A percentile compares a stretch with the other conserved stretches of the same genome.
phyloP scores from a whole-genome alignment of 2,888 invertebrate genomes.

The Tiliacea aurago region DNA sequence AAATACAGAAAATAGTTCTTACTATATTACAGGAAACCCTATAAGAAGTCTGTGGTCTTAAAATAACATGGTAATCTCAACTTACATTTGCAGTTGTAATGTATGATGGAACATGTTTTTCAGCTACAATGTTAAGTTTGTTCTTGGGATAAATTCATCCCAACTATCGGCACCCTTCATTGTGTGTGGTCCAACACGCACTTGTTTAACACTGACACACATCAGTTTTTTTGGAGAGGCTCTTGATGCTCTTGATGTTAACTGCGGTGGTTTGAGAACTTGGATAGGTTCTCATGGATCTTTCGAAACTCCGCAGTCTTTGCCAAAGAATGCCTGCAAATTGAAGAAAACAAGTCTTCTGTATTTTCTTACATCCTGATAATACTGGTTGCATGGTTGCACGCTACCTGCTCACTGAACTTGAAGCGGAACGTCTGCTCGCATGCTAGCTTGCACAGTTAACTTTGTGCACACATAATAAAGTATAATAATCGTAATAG shows the following conservation, averaged over 20 bases:
- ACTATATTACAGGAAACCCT: too few species aligned
- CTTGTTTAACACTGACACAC: too few species aligned
- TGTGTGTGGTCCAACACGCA: too few species aligned
- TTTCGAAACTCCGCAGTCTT: background rate
- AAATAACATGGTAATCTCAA: too few species aligned
- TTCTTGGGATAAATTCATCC: too few species aligned
- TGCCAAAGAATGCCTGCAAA: background rate
- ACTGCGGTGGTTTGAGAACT: background rate
- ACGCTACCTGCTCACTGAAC: slow-evolving; percentile 59
- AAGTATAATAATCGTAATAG: slow-evolving; percentile 63
- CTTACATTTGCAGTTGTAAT: too few species aligned
- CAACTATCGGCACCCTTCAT: too few species aligned
- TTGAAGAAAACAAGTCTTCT: slow-evolving; percentile 20
- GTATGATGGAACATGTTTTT: too few species aligned
- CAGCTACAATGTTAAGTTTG: too few species aligned
- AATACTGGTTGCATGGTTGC: slow-evolving; percentile 55
- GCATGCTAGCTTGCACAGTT: slow-evolving; percentile 63
- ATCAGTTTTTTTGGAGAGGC: too few species aligned
- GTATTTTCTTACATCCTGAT: slow-evolving; percentile 20
- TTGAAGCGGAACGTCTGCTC: slow-evolving; percentile 62
- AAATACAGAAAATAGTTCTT: too few species aligned
- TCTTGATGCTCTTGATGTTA: background rate
- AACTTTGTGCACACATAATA: slow-evolving; percentile 59
- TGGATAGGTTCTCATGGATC: background rate
- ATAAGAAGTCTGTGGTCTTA: too few species aligned